phyloP scores from a whole-genome alignment of 2,113 vertebrate genomes.

The Coracopsis vasa region DNA sequence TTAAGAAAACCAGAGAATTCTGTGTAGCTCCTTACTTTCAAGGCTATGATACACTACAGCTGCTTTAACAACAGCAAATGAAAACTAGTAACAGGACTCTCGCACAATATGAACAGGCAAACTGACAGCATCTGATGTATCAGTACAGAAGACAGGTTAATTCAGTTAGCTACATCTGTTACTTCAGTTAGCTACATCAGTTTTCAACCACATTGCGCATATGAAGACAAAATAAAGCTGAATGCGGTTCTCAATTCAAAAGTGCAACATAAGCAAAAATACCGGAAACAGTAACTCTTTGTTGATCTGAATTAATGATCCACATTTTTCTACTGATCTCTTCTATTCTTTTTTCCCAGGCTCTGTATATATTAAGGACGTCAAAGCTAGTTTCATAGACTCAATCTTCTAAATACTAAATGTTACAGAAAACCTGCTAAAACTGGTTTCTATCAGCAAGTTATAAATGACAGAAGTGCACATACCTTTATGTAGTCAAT shows the following conservation, averaged over 20 bases:
- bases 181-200: background rate
- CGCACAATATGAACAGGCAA: background rate
- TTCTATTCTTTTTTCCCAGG: background rate
- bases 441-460: background rate
- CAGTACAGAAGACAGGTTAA: background rate
- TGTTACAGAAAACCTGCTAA: background rate
- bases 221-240: background rate
- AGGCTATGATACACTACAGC: background rate
- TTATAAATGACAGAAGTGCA: background rate
- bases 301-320: background rate
- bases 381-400: background rate
- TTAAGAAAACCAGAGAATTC: background rate
- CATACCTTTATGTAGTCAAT: slow-evolving; percentile 93
- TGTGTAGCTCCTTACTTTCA: background rate
- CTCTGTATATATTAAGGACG: background rate
- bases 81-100: background rate
- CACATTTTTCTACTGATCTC: background rate
- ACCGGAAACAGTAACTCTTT: background rate
- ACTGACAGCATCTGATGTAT: background rate
- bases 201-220: accelerated
- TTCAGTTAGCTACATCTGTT: background rate
- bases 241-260: background rate
- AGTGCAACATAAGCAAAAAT: background rate
- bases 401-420: background rate
- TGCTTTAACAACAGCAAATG: background rate